Evolutionary conservation across 1,140 invertebrate species (phyloP), one percentile per base, ranked within the genome.

Genomic region (Halesus radiatus): DNA sequence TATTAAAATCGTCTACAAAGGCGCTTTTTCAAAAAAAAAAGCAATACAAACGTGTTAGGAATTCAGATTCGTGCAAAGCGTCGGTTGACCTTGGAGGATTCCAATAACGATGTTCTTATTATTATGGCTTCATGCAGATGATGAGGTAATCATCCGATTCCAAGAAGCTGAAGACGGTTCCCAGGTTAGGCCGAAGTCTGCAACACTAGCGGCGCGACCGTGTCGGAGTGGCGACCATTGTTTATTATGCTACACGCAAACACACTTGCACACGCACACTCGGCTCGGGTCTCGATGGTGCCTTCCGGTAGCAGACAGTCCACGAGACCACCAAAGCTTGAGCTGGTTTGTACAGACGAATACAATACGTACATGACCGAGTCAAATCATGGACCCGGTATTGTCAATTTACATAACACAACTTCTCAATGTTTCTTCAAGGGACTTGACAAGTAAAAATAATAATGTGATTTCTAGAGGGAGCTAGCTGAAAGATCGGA

Each of bases 51-150:
- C 10, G 37, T 45, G 8, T 10, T 10, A 45, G 37, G 37, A 45
- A 45, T 13, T 45, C 10, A 45, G 54, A 18, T 56, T 60, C 56
- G 56, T 60, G 56, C 56, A 60, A 20, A 20, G 5, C 5, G 3
- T 22, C 56, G 23, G 10, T 20, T 60, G 16, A 60, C 56, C 56
- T 60, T 60, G 56, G 56, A 8, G 23, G 23, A 60, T 60, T 13
- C 18, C 0, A 60, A 60, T 13, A 60, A 20, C 23, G 56, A 23
- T 45, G 37, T 45, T 45, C 10, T 45, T 45, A 45, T 45, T 45
- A 60, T 60, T 8, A 60, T 60, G 56, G 56, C 18, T 60, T 60
- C 56, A 22, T 60, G 56, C 56, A 60, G 56, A 60, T 60, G 56
- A 60, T 60, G 56, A 60, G 56, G 56, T 60, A 60, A 60, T 60